These are phyloP conservation scores for Hypomesus transpacificus DNA, from an alignment of 2,113 vertebrate genomes.

Conservation along the genomic window DNA sequence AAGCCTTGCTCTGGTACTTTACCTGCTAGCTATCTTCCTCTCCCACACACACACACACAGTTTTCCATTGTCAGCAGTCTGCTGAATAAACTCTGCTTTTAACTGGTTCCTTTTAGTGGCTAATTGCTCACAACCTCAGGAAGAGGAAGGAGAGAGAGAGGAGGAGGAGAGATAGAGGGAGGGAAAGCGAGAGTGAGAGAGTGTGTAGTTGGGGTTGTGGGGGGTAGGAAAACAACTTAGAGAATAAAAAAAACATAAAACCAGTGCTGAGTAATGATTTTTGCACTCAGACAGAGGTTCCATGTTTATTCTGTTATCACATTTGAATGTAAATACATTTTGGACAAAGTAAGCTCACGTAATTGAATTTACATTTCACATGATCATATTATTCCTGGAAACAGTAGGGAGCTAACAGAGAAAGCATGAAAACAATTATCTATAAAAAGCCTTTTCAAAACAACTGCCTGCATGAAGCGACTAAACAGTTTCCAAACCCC, in stretches of 20 bases:
- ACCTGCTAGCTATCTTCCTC: background rate
- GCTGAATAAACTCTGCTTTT: slow-evolving; percentile 54
- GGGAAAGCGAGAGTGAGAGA: slow-evolving; percentile 19
- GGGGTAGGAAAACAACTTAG: background rate
- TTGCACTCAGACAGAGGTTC: too few species aligned
- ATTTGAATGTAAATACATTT: slow-evolving; percentile 2
- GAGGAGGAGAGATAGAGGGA: slow-evolving; percentile 11
- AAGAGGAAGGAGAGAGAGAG: slow-evolving; percentile 38
- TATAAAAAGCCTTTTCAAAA: slow-evolving; percentile 21
- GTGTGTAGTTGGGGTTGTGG: background rate
- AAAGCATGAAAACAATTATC: slow-evolving; percentile 18
- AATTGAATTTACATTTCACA: slow-evolving; percentile 24
- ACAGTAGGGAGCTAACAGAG: slow-evolving; percentile 18
- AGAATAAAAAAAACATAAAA: too few species aligned
- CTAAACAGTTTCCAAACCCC: slow-evolving; percentile 19
- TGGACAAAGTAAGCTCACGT: background rate
- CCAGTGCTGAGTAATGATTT: too few species aligned
- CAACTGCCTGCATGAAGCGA: slow-evolving; percentile 18
- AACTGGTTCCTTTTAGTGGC: slow-evolving; percentile 52
- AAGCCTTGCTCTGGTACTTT: background rate
- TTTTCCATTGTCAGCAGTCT: slow-evolving; percentile 43
- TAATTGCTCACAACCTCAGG: slow-evolving; percentile 58
- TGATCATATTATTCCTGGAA: slow-evolving; percentile 31
- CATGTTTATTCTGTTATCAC: slow-evolving; percentile 9
- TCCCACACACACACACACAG: background rate